Evolutionary conservation across 1,140 invertebrate species (phyloP).

Genomic region (Drosophila seguyi): DNA sequence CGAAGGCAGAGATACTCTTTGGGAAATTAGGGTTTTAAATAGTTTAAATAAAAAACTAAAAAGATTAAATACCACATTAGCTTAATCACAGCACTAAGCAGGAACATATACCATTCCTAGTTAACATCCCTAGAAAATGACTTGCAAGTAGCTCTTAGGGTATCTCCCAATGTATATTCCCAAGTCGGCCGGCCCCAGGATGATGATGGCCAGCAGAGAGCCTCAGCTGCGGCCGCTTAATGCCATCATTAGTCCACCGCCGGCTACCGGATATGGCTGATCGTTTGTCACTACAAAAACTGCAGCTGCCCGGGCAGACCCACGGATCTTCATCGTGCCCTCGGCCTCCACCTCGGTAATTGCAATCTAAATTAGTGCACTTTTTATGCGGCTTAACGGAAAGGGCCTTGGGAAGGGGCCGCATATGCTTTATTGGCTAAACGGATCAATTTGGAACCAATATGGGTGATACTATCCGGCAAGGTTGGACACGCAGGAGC

Average conservation of each 20-base stretch:
- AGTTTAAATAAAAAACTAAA: neutral
- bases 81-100: neutral
- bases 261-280: slow-evolving; percentile 80
- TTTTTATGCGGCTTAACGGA: slow-evolving; percentile 59
- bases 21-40: neutral
- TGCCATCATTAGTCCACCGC: slow-evolving; percentile 75
- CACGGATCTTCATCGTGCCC: slow-evolving; percentile 13
- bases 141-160: slow-evolving; percentile 14
- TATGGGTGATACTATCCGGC: neutral
- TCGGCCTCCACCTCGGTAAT: slow-evolving; percentile 46
- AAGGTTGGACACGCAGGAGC: slow-evolving; percentile 34
- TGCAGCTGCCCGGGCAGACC: slow-evolving; percentile 37
- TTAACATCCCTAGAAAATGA: neutral
- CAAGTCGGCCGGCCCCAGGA: neutral
- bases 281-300: slow-evolving; percentile 75
- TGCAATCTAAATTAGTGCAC: slow-evolving; percentile 79
- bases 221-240: slow-evolving; percentile 64
- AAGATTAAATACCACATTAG: neutral
- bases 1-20: slow-evolving; percentile 22
- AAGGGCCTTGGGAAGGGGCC: slow-evolving; percentile 33
- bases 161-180: neutral
- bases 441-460: slow-evolving; percentile 56
- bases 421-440: slow-evolving; percentile 51
- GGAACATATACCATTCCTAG: neutral
- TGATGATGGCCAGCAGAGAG: slow-evolving; percentile 25